Conservation (phyloP, 2,888 invertebrate species). For the Hedychridium roseum region DNA sequence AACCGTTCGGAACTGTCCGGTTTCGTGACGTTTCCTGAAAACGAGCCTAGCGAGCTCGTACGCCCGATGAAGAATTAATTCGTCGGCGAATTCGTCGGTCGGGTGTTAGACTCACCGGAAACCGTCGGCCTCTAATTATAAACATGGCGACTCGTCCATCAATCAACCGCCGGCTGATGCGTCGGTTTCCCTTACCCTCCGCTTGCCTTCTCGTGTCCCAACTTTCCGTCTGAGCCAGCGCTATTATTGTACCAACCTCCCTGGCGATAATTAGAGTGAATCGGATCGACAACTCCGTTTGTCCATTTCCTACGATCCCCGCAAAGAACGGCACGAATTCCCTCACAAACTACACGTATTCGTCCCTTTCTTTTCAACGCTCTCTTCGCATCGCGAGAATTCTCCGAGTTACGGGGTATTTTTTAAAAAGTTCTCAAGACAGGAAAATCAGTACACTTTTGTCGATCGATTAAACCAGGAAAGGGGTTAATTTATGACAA, state of each 20-base stretch:
- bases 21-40: too few relatives aligned
- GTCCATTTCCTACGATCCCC: slow-evolving; percentile 6
- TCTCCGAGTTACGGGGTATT: too few relatives aligned
- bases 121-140: slow-evolving; percentile 60
- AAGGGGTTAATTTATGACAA: too few relatives aligned
- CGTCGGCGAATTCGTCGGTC: too few relatives aligned
- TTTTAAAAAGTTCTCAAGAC: too few relatives aligned
- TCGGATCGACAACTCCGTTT: slow-evolving; percentile 40
- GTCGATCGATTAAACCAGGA: too few relatives aligned
- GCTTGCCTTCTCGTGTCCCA: slow-evolving; percentile 8
- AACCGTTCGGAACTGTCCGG: too few relatives aligned
- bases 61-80: slow-evolving; percentile 11
- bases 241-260: slow-evolving; percentile 48
- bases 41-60: slow-evolving; percentile 3
- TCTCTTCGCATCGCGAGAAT: too few relatives aligned
- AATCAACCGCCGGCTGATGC: slow-evolving; percentile 52
- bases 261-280: slow-evolving; percentile 47
- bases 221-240: slow-evolving; percentile 33
- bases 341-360: too few relatives aligned
- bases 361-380: too few relatives aligned
- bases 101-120: too few relatives aligned
- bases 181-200: slow-evolving; percentile 16
- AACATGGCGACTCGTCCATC: slow-evolving; percentile 61
- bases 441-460: too few relatives aligned
- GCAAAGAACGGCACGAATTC: background rate